Base-by-base conservation (phyloP, 1,140 invertebrate species). In the Drosophila ficusphila region DNA sequence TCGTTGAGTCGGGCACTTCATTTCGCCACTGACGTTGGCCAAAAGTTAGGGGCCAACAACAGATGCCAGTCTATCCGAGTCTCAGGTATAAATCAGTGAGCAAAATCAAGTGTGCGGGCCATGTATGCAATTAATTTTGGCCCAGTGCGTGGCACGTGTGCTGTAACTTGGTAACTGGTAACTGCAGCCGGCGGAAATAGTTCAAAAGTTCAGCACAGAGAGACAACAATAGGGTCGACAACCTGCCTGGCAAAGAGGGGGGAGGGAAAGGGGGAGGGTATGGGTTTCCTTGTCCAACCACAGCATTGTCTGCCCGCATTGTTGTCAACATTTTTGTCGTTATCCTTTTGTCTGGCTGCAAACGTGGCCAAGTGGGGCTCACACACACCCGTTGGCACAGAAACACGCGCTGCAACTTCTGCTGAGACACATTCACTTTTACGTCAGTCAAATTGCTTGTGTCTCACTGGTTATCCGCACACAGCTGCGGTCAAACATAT, bases 261-360 rank as follows among this genome's bases (percentile, higher is more conserved):
- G 27, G 42, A 8, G 1, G 38, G 21, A 33, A 44, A 8, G 1
- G 38, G 18, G 3, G 14, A 48, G 27, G 38, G 21, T 44, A 6
- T 34, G 12, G 5, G 14, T 36, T 23, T 36, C 41, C 49, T 14
- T 33, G 27, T 18, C 49, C 64, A 31, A 44, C 44, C 44, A 23
- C 67, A 72, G 36, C 67, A 52, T 38, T 74, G 70, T 75, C 61
- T 56, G 57, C 34, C 46, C 51, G 71, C 57, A 86, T 86, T 85
- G 79, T 85, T 86, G 76, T 76, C 76, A 65, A 77, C 81, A 73
- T 76, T 86, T 79, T 85, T 76, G 81, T 81, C 76, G 36, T 75
- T 69, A 72, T 67, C 72, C 77, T 36, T 64, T 65, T 71, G 67
- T 60, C 64, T 71, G 71, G 54, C 74, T 41, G 53, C 70, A 47